These are phyloP conservation scores for Agrochola litura DNA, from an alignment of 2,888 invertebrate genomes.

Conservation along the genomic window DNA sequence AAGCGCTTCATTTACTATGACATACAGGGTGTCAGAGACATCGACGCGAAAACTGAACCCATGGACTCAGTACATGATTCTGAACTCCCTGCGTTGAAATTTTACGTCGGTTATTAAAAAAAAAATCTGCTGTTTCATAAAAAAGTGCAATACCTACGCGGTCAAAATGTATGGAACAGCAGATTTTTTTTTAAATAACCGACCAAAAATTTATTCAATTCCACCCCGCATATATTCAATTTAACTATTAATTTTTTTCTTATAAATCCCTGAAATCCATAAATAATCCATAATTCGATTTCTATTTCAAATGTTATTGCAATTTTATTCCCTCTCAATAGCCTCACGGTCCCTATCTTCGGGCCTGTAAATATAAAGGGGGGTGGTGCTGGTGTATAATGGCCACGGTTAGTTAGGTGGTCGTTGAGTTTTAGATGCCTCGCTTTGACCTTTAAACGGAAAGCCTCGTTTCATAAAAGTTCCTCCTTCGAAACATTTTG, in stretches of 20 bases:
- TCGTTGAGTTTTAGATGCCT: slow-evolving; percentile 70
- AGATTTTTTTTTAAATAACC: too few relatives aligned
- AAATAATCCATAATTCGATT: not conserved
- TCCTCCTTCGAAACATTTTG: slow-evolving; percentile 62
- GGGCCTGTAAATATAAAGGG: slow-evolving; percentile 58
- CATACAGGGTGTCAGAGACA: too few relatives aligned
- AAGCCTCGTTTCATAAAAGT: slow-evolving; percentile 65
- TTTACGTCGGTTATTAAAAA: too few relatives aligned
- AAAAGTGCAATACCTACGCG: too few relatives aligned
- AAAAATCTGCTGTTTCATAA: too few relatives aligned
- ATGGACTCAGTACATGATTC: too few relatives aligned
- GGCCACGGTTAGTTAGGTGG: slow-evolving; percentile 67
- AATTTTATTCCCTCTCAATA: slow-evolving; percentile 41
- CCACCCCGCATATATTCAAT: too few relatives aligned
- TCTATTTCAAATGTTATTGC: slow-evolving; percentile 24
- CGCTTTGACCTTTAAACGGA: slow-evolving; percentile 69
- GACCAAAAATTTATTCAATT: too few relatives aligned
- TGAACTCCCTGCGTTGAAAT: too few relatives aligned
- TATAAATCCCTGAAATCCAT: not conserved
- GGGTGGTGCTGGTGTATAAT: slow-evolving; percentile 68
- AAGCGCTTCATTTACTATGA: not conserved
- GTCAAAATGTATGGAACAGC: too few relatives aligned
- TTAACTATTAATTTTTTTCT: not conserved
- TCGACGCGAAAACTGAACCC: too few relatives aligned
- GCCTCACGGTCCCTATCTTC: slow-evolving; percentile 28